Percentiles rank a stretch among this genome's conserved stretches.
Conservation (phyloP, 2,888 invertebrate genomes). For the Aelia acuminata region DNA sequence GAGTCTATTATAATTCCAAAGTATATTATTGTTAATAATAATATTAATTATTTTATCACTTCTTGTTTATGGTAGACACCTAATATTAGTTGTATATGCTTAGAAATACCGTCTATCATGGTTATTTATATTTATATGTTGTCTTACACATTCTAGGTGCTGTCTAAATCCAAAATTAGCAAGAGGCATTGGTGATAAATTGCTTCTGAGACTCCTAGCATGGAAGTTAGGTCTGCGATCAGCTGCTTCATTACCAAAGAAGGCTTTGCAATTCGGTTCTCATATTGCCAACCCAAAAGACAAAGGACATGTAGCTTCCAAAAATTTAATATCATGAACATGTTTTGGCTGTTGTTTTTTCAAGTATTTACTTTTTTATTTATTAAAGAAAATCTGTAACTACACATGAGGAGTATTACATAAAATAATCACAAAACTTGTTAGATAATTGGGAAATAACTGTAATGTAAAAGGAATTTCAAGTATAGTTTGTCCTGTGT, state of each 20-base stretch:
- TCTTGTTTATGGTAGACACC: too few species aligned
- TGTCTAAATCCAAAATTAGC: conserved; percentile 74
- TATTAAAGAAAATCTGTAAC: too few species aligned
- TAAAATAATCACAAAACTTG: background rate
- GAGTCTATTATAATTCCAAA: too few species aligned
- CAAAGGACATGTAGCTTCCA: conserved; percentile 80
- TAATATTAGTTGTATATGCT: background rate
- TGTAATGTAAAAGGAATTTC: too few species aligned
- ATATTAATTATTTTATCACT: too few species aligned
- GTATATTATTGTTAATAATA: too few species aligned
- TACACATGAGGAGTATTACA: too few species aligned
- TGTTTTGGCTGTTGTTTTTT: background rate
- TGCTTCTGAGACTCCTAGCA: conserved; percentile 84
- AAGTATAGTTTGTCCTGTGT: too few species aligned
- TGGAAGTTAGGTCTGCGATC: conserved; percentile 76
- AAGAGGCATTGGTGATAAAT: conserved; percentile 93
- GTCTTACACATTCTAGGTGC: conserved; percentile 76
- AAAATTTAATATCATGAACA: conserved; percentile 22
- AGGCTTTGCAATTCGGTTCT: conserved; percentile 98
- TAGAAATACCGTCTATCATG: background rate
- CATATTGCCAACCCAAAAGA: conserved; percentile 93
- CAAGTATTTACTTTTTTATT: too few species aligned
- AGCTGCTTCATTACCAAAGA: conserved; percentile 83
- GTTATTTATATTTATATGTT: too few species aligned
- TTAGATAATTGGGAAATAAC: too few species aligned